Base-by-base conservation (phyloP, 2,113 vertebrate species). In the Perccottus glenii region DNA sequence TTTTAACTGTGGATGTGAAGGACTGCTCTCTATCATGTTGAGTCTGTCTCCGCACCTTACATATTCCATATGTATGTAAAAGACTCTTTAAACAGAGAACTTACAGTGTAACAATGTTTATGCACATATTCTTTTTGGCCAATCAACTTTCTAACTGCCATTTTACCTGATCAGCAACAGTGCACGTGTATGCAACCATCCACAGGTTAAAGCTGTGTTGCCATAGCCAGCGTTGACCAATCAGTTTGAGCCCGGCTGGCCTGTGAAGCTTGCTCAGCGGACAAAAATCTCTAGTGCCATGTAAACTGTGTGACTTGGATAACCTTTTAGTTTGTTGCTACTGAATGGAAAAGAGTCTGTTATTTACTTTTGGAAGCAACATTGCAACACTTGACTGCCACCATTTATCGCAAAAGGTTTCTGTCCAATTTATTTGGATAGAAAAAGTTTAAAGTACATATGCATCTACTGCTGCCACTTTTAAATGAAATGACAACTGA, bases 271-370 rank as follows among this genome's bases (percentile, higher is more conserved):
- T 63, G 65, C 60, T 85, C 62, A 42, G 32, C 76, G 67, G 76
- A 81, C 65, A 53, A 74, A 36, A 71, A 60, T 78, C 60, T 83
- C 73, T 81, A 62, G 84, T 90, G 83, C 85, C 86, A 85, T 82
- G 82, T 78, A 42, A 60, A 77, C 75, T 69, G 50, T 63, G 65
- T 73, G 66, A 81, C 64, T 72, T 52, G 14, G 68, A 73, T 6
- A 56, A 51, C 61, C 48, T 55, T 70, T 78, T 73, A 77, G 71
- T 67, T 67, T 67, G 68, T 73, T 62, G 69, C 68, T 69, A 38
- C 58, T 67, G 44, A 75, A 60, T 63, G 68, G 43, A 61, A 73
- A 73, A 48, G 69, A 44, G 33, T 45, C 48, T 80, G 3, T 42
- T 69, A 8, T 70, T 70, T 50, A 70, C 63, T 81, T 35, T 77